Base-by-base conservation (phyloP, 2,888 invertebrate species). In the Cephus spinipes region DNA sequence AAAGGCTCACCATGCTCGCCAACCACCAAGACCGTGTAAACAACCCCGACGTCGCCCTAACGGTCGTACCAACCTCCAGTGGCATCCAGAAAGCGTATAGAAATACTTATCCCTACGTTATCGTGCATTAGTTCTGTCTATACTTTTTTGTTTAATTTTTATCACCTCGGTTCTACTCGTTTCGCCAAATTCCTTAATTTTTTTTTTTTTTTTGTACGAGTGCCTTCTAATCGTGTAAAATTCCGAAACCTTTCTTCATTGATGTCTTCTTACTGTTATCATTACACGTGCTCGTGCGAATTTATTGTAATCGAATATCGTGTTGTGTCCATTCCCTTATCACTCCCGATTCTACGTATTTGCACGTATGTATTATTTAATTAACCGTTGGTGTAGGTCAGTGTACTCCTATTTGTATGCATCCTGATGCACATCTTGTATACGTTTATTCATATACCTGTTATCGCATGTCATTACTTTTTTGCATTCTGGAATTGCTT, bases 191-290 rank as follows among this genome's bases (percentile, higher is more conserved):
- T 0, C 9, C 9, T 35, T 12, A 12, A 35, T 12, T 35, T 0
- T 34, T 34, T 11, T 34, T 11, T 55, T 88, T 87, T 83, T 90
- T 90, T 90, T 87, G 87, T 89, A 90, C 89, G 89, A 91, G 90
- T 91, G 91, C 90, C 91, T 91, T 91, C 89, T 87, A 88, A 88
- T 84, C 40, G 15, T 76, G 76, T 76, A 73, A 73, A 35, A 31
- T 4, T 40, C 15, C 40, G 15, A 40, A 15, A 40, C 40, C 40
- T 15, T 2, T 40, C 40, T 40, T 40, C 15, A 6, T 23, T 9
- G 23, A 55, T 6, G 55, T 55, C 23, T 23, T 55, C 55, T 55
- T 55, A 15, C 55, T 55, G 55, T 55, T 55, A 55, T 55, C 55
- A 23, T 55, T 55, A 55, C 23, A 55, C 55, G 23, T 55, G 55